Evolutionary conservation across 2,797 vertebrate genomes (phyloP), one percentile per base, ranked within the genome.

Genomic region (Xiphophorus birchmanni): DNA sequence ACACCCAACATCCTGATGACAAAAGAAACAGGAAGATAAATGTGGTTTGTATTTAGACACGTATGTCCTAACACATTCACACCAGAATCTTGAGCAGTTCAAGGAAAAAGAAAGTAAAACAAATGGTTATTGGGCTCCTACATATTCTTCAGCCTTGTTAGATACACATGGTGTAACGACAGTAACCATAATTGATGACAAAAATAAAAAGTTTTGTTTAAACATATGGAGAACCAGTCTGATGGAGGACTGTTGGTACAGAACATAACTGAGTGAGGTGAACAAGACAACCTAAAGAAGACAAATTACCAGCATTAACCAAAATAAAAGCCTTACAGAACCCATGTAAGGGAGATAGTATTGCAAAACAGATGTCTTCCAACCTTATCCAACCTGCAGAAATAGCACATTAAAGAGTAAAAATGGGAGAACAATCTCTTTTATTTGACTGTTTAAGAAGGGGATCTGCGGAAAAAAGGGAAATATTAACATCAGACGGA

Each of bases 281-380:
- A 93, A 92, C 82, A 85, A 88, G 63, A 91, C 88, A 54, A 80
- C 72, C 71, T 74, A 79, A 87, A 92, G 82, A 82, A 89, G 86
- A 84, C 80, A 84, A 80, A 77, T 74, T 80, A 91, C 86, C 84
- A 92, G 83, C 85, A 76, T 56, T 52, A 76, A 76, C 76, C 77
- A 84, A 84, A 85, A 81, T 84, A 88, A 90, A 81, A 60, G 63
- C 37, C 63, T 83, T 76, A 82, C 40, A 76, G 75, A 81, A 88
- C 69, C 26, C 40, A 56, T 81, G 80, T 74, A 74, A 80, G 78
- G 83, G 80, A 90, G 65, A 80, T 82, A 73, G 80, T 63, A 75
- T 50, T 85, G 77, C 91, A 83, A 60, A 75, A 80, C 52, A 79
- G 45, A 86, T 80, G 45, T 72, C 35, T 82, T 65, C 29, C 48